A percentile compares a stretch with the other conserved stretches of the same genome.
These are phyloP conservation scores for Notodonta ziczac DNA, from an alignment of 2,888 invertebrate genomes.

Conservation along the genomic window DNA sequence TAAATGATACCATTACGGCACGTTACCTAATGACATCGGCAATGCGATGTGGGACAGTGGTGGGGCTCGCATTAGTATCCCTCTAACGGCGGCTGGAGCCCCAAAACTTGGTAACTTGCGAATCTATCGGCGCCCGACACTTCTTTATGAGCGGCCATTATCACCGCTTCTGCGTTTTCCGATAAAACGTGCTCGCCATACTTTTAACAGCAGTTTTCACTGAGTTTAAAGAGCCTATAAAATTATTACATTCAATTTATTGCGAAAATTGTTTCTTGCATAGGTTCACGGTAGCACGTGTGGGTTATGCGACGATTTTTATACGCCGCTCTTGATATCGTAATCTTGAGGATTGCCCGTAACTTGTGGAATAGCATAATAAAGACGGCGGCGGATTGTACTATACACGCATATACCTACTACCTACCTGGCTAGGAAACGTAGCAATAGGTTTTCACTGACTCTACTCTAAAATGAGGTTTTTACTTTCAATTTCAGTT, in stretches of 20 bases:
- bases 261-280: slow-evolving; percentile 41
- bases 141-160: slow-evolving; percentile 82
- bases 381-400: slow-evolving; percentile 8
- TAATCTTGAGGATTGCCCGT: background rate
- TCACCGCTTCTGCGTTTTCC: slow-evolving; percentile 76
- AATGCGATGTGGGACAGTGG: slow-evolving; percentile 52
- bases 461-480: no score
- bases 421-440: background rate
- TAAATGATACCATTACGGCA: slow-evolving; percentile 7
- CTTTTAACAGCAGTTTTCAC: slow-evolving; percentile 72
- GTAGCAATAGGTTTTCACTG: no score
- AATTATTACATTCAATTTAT: slow-evolving; percentile 73
- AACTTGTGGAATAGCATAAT: slow-evolving; percentile 5
- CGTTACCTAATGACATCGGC: slow-evolving; percentile 47
- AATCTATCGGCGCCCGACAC: slow-evolving; percentile 75
- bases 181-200: slow-evolving; percentile 79
- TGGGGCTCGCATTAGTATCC: slow-evolving; percentile 66
- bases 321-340: slow-evolving; percentile 8
- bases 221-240: slow-evolving; percentile 72
- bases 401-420: slow-evolving; percentile 7
- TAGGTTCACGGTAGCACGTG: slow-evolving; percentile 21
- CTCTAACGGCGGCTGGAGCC: slow-evolving; percentile 71
- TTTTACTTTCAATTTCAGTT: no score
- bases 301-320: slow-evolving; percentile 13
- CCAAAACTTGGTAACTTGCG: slow-evolving; percentile 79